Conservation (phyloP, 2,797 vertebrate species). For the Pyrocephalus nanus region DNA sequence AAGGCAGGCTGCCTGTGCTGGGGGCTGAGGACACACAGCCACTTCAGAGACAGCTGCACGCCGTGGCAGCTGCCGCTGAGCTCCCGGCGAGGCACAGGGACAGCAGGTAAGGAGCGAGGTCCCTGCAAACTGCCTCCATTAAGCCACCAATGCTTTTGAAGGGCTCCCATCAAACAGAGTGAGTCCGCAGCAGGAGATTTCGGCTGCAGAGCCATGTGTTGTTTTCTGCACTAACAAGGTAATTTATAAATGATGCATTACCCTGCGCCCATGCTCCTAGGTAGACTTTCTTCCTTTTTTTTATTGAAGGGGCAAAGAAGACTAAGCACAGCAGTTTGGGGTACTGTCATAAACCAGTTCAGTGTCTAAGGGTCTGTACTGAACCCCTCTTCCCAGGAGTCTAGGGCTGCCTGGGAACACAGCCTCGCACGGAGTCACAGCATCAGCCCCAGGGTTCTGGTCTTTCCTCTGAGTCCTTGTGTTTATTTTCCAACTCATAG, state of each 20-base stretch:
- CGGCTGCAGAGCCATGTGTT: constrained; percentile 85
- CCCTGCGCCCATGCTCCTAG: constrained; percentile 22
- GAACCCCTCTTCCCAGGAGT: not conserved
- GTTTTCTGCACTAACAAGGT: constrained; percentile 79
- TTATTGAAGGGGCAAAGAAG: constrained; percentile 25
- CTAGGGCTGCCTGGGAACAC: not conserved
- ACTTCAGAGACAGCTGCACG: constrained; percentile 94
- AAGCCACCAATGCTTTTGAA: constrained; percentile 82
- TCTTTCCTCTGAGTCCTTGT: not conserved
- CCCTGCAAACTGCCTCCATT: constrained; percentile 77
- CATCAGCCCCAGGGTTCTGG: fast-evolving
- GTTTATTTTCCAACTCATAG: not conserved
- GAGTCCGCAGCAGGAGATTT: constrained; percentile 77
- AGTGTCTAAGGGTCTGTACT: not conserved
- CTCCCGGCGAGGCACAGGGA: constrained; percentile 88
- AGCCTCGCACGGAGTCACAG: not conserved
- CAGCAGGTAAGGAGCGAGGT: constrained; percentile 88
- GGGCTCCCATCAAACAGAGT: constrained; percentile 78
- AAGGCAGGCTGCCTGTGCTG: constrained; percentile 88
- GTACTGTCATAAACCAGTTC: constrained; percentile 25
- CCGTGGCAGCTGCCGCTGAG: constrained; percentile 92
- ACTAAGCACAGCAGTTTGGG: constrained; percentile 17
- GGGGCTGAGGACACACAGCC: constrained; percentile 85
- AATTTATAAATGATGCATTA: constrained; percentile 87
- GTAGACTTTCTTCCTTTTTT: not conserved